These are phyloP conservation scores for Apeira syringaria DNA, from an alignment of 2,888 invertebrate species.

Conservation along the genomic window DNA sequence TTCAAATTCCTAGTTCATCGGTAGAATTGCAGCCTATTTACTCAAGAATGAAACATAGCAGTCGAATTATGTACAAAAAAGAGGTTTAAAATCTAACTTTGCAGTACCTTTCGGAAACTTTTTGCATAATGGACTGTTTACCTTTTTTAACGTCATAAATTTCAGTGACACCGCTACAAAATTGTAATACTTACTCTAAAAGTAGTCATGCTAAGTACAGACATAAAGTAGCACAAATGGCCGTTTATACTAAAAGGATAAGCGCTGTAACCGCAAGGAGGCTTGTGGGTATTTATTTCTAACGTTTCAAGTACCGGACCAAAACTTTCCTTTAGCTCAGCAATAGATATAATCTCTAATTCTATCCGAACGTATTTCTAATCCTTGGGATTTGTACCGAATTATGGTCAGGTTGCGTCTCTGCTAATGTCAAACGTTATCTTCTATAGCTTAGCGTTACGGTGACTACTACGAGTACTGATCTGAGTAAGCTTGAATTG, in stretches of 20 bases:
- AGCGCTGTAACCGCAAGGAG: slow-evolving; percentile 35
- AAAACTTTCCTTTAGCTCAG: slow-evolving; percentile 4
- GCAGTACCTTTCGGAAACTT: no score
- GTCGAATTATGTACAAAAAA: no score
- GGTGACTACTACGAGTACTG: no score
- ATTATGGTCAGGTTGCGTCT: slow-evolving; percentile 2
- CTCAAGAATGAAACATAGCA: no score
- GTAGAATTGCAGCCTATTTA: no score
- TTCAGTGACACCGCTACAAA: no score
- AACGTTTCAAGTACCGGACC: slow-evolving; percentile 25
- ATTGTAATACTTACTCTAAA: slow-evolving; percentile 11
- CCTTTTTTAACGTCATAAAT: no score
- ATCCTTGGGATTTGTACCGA: slow-evolving; percentile 15
- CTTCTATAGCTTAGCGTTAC: no score
- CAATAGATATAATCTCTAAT: slow-evolving; percentile 20
- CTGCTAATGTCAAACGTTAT: not conserved
- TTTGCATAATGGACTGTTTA: no score
- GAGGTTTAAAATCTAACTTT: no score
- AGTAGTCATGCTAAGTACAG: slow-evolving; percentile 34
- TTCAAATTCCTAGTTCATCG: no score
- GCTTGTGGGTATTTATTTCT: slow-evolving; percentile 42
- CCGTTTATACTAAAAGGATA: slow-evolving; percentile 30
- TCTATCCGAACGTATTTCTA: slow-evolving; percentile 12
- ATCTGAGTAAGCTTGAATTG: no score
- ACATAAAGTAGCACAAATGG: slow-evolving; percentile 41